Evolutionary conservation across 2,113 vertebrate genomes (phyloP).

Genomic region (Aegithalos caudatus): DNA sequence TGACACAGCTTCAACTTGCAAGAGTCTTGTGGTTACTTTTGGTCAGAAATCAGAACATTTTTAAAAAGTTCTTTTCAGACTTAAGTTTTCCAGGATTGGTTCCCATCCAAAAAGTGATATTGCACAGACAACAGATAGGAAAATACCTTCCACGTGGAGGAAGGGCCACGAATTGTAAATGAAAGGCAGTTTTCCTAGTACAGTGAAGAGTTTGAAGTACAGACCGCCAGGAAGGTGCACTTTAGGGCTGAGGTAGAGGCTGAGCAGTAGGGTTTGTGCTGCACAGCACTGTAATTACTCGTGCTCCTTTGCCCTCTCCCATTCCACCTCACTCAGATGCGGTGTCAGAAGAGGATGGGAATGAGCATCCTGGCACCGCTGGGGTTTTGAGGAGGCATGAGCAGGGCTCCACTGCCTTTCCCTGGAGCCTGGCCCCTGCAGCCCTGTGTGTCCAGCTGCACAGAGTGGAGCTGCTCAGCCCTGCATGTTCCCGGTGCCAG

Average conservation of each 20-base stretch:
- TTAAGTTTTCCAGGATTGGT: neutral
- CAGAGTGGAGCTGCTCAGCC: accelerated
- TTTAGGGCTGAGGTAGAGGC: neutral
- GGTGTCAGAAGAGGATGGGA: neutral
- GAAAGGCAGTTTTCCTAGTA: neutral
- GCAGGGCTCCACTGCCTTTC: neutral
- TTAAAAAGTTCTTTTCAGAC: neutral
- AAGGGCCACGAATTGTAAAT: neutral
- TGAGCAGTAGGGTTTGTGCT: neutral
- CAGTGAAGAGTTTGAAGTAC: neutral
- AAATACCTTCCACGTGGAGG: neutral
- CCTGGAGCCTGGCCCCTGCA: neutral
- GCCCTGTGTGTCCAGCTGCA: neutral
- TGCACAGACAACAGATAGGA: neutral
- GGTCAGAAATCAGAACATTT: neutral
- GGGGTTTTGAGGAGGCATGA: accelerated
- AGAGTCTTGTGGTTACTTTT: neutral
- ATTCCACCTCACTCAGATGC: neutral
- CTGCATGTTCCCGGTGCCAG: too few species aligned
- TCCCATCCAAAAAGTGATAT: neutral
- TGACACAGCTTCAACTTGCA: neutral
- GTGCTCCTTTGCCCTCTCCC: neutral
- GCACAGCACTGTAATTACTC: neutral
- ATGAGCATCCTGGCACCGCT: neutral
- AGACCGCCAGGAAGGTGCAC: neutral